These are phyloP conservation scores for Choloepus hoffmanni DNA, from an alignment of 2,113 vertebrate genomes.

Conservation along the genomic window DNA sequence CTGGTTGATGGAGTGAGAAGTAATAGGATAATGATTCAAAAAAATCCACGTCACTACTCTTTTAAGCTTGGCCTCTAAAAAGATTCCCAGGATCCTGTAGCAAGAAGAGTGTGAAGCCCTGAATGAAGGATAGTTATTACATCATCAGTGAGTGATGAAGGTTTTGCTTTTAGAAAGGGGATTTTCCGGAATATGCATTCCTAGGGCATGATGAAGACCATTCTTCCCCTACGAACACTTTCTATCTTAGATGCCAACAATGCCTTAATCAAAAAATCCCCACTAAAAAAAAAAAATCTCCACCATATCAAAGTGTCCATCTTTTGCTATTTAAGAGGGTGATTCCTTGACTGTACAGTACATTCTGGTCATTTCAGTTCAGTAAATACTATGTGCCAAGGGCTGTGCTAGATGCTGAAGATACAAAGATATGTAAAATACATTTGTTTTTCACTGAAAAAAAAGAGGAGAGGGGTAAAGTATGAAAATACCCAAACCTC, in stretches of 20 bases:
- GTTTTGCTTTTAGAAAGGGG: background rate
- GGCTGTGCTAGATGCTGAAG: background rate
- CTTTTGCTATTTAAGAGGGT: background rate
- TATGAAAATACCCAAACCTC: background rate
- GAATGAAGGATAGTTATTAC: background rate
- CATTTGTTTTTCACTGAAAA: background rate
- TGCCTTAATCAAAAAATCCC: background rate
- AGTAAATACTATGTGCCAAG: background rate
- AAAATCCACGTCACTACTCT: background rate
- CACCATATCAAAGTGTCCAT: background rate
- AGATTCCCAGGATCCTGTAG: background rate
- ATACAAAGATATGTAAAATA: background rate
- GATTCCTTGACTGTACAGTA: background rate
- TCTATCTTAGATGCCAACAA: background rate
- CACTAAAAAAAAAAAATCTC: background rate
- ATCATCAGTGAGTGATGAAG: background rate
- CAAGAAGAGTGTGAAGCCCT: background rate
- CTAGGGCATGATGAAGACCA: background rate
- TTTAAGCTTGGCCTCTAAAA: conserved; percentile 22
- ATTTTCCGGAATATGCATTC: background rate
- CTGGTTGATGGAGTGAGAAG: background rate
- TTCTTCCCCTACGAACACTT: background rate
- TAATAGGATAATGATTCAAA: conserved; percentile 25
- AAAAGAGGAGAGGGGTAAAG: background rate
- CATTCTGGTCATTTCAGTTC: background rate